A percentile compares a stretch with the other conserved stretches of the same genome.
Evolutionary conservation across 2,888 invertebrate genomes (phyloP).

Genomic region (Tipula unca): DNA sequence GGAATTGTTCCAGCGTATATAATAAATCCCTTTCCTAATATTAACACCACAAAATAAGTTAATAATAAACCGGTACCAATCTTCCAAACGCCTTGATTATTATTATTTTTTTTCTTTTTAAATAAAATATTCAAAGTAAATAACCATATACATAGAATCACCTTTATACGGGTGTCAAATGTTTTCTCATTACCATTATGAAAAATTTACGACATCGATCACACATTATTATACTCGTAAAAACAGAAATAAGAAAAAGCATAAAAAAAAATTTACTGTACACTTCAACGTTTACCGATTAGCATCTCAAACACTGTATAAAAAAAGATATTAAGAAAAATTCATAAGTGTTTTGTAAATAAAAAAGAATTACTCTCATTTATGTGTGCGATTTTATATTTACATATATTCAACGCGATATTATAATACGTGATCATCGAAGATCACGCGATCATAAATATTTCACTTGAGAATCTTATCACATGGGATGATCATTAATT

Average conservation of each 20-base stretch:
- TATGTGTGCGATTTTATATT: not conserved
- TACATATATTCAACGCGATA: not conserved
- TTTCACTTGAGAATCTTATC: not conserved
- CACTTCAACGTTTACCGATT: not conserved
- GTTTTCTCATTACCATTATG: not conserved
- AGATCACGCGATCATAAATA: constrained; percentile 14
- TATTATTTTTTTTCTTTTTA: not conserved
- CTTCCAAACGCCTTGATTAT: not conserved
- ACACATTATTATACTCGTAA: not conserved
- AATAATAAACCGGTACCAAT: too few species aligned
- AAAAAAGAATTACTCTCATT: constrained; percentile 14
- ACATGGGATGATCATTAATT: not conserved
- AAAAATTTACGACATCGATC: not conserved
- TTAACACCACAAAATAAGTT: too few species aligned
- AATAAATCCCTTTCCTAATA: too few species aligned
- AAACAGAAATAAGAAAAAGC: not conserved
- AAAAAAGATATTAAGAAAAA: not conserved
- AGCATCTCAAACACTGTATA: not conserved
- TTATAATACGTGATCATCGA: not conserved
- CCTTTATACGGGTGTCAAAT: not conserved
- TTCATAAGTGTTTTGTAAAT: not conserved
- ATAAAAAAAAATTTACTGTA: not conserved
- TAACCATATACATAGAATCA: not conserved
- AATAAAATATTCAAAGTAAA: not conserved
- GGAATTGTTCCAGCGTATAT: too few species aligned